Evolutionary conservation across 2,888 invertebrate genomes (phyloP).

Genomic region (Cerastis leucographa): DNA sequence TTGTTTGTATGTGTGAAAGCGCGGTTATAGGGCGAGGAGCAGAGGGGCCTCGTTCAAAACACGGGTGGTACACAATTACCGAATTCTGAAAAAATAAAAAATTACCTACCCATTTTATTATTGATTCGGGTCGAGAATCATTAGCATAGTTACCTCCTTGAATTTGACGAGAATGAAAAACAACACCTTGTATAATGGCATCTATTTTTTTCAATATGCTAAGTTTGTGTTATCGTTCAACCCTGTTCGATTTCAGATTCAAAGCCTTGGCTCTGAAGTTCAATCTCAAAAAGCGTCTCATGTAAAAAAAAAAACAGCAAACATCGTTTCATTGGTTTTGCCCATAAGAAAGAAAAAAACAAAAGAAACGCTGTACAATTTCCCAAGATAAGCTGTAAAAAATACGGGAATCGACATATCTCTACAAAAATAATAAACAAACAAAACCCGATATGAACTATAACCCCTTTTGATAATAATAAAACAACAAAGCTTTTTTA

Average conservation of each 20-base stretch:
- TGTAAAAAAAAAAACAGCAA: too few species aligned
- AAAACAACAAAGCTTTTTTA: constrained; percentile 52
- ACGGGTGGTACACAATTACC: too few species aligned
- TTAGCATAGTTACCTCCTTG: too few species aligned
- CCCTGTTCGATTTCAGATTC: neutral
- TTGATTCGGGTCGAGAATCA: too few species aligned
- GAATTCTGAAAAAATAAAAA: too few species aligned
- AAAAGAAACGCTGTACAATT: neutral
- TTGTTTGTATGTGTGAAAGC: too few species aligned
- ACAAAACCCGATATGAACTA: constrained; percentile 43
- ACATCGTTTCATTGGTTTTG: constrained; percentile 4
- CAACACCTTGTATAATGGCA: too few species aligned
- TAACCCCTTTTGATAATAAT: constrained; percentile 56
- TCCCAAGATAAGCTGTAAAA: constrained; percentile 13
- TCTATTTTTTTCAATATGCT: neutral
- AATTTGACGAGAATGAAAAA: too few species aligned
- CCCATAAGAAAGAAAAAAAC: neutral
- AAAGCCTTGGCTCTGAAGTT: neutral
- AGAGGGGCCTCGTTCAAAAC: too few species aligned
- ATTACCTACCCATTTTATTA: too few species aligned
- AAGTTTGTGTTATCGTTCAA: neutral
- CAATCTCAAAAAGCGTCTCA: neutral
- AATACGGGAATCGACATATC: constrained; percentile 14
- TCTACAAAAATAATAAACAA: constrained; percentile 48
- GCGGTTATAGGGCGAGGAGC: too few species aligned